Base-by-base conservation (phyloP, 37 sponge, comb jelly and placozoan species). In the Ianthella basta region DNA sequence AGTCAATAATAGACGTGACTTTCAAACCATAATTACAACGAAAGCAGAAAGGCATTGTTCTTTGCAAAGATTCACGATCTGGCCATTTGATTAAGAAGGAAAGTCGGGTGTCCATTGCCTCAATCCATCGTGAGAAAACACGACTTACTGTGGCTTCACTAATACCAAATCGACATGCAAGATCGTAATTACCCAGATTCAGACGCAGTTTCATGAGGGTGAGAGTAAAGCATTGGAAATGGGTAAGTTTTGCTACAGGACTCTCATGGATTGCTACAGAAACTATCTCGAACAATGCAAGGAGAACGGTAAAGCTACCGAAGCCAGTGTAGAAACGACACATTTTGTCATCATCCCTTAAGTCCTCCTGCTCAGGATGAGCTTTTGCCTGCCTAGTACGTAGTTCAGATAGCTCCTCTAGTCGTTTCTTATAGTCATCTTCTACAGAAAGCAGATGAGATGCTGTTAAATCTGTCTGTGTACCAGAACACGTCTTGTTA, bases 381-480 rank as follows among this genome's bases (percentile, higher is more conserved):
- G 78, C 88, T 25, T 81, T 82, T 57, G 77, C 2, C 23, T 14
- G 23, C 15, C 13, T 23, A 66, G 33, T 59, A 69, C 27, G 59
- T 25, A 72, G 21, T 32, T 82, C 64, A 20, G 53, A 24, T 24
- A 57, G 37, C 33, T 87, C 88, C n/a, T 33, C 20, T 2, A 72
- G 32, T 34, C 63, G 20, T 33, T 37, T 15, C 83, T 72, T 60
- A 29, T 82, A 37, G 44, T 87, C 88, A 56, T 8, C 29, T 87
- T 8, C 88, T 25, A 82, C 20, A 81, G 78, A 63, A 59, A 13
- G 39, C 1, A 87, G 10, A 60, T 82, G 64, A 29, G 27, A 0
- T 20, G 21, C 55, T 38, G 88, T 73, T 13, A 82, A 25, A 56
- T 87, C 88, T 56, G 88, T 87, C 39, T 87, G 88, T n/a, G 54